Conservation (phyloP, 2,113 vertebrate species). For the Ramphastos sulfuratus region DNA sequence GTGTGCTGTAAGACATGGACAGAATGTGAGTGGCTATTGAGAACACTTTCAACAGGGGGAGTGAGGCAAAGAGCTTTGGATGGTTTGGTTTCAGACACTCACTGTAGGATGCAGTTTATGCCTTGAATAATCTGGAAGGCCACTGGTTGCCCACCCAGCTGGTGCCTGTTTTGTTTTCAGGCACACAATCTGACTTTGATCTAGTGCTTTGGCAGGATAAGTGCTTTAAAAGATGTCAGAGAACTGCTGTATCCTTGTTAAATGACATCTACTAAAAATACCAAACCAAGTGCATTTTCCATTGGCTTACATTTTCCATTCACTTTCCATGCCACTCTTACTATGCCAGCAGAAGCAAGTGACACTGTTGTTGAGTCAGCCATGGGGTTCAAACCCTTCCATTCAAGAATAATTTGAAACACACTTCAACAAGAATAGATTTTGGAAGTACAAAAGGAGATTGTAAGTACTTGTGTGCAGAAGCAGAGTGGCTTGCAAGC, state of each 20-base stretch:
- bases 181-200: background rate
- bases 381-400: background rate
- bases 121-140: background rate
- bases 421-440: background rate
- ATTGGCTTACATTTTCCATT: background rate
- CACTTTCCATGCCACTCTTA: background rate
- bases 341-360: background rate
- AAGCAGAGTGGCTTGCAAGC: background rate
- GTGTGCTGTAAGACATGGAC: background rate
- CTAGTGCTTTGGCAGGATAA: background rate
- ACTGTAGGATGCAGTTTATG: background rate
- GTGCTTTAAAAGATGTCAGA: background rate
- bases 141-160: background rate
- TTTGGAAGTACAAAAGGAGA: background rate
- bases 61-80: background rate
- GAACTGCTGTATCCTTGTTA: background rate
- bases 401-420: background rate
- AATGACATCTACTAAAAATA: constrained; percentile 19
- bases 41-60: background rate
- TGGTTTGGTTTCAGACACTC: background rate
- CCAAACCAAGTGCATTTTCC: background rate
- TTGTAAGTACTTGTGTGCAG: background rate
- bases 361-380: background rate
- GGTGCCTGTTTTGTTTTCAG: background rate
- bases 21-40: background rate